Conservation (phyloP, 2,888 invertebrate genomes). For the Agrotis clavis region DNA sequence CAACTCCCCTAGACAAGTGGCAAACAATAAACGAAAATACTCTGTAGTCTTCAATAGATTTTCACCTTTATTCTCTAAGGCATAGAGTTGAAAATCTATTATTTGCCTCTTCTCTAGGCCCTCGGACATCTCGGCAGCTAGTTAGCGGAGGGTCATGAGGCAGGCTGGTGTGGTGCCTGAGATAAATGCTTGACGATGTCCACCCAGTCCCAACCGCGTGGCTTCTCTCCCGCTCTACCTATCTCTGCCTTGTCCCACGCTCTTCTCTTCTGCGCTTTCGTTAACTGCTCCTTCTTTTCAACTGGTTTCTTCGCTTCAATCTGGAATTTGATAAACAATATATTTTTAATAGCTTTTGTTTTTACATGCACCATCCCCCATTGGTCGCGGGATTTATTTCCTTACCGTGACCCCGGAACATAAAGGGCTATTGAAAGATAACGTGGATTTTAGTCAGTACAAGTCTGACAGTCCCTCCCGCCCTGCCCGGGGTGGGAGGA, state of each 20-base stretch:
- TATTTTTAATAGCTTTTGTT: not conserved
- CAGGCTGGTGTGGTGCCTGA: conserved; percentile 90
- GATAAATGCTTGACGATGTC: conserved; percentile 99
- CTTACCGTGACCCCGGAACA: too few relatives aligned
- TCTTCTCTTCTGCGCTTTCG: conserved; percentile 97
- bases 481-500: too few relatives aligned
- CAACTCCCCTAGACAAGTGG: not conserved
- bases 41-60: too few relatives aligned
- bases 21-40: too few relatives aligned
- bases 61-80: too few relatives aligned
- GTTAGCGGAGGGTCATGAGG: conserved; percentile 75
- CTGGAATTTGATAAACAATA: conserved; percentile 69
- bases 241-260: conserved; percentile 96
- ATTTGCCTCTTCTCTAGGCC: too few relatives aligned
- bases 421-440: too few relatives aligned
- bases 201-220: conserved; percentile 98
- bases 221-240: conserved; percentile 94
- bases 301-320: conserved; percentile 88
- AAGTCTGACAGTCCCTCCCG: too few relatives aligned
- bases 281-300: conserved; percentile 95
- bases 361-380: too few relatives aligned
- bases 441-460: too few relatives aligned
- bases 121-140: not conserved
- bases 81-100: too few relatives aligned
- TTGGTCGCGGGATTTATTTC: too few relatives aligned